These are phyloP conservation scores for Protodeltote pygarga DNA, from an alignment of 2,888 invertebrate genomes.

Conservation along the genomic window DNA sequence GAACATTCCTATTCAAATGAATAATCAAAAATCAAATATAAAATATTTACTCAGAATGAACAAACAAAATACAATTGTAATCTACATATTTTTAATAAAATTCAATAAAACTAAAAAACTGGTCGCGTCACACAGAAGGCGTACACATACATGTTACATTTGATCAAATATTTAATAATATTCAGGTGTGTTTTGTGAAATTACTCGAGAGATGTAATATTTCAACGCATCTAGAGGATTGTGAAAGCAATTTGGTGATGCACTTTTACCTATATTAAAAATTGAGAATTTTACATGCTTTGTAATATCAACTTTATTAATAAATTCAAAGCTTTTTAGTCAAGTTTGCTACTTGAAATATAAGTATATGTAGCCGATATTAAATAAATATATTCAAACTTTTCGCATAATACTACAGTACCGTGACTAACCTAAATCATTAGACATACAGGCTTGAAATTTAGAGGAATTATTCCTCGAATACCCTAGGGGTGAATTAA, in stretches of 20 bases:
- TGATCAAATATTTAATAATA: conserved; percentile 18
- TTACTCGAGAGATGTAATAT: conserved; percentile 54
- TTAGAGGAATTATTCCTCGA: too few relatives aligned
- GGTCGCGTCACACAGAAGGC: conserved; percentile 19
- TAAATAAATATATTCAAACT: too few relatives aligned
- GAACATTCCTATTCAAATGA: background rate
- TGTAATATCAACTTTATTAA: too few relatives aligned
- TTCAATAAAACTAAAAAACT: conserved; percentile 22
- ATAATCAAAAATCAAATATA: background rate
- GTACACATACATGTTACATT: conserved; percentile 12
- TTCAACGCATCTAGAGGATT: conserved; percentile 57
- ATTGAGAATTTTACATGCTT: too few relatives aligned
- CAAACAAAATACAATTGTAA: conserved; percentile 17
- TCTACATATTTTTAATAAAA: conserved; percentile 26
- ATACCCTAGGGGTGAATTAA: too few relatives aligned
- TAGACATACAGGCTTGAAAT: too few relatives aligned
- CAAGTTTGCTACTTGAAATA: too few relatives aligned
- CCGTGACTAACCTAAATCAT: too few relatives aligned
- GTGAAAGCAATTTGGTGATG: conserved; percentile 78
- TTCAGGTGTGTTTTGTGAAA: conserved; percentile 21
- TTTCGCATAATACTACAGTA: too few relatives aligned
- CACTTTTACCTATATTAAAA: conserved; percentile 67
- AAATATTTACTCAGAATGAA: conserved; percentile 5
- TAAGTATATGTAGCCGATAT: too few relatives aligned
- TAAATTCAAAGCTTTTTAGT: conserved; percentile 4